These are phyloP conservation scores for Todus mexicanus DNA, from an alignment of 2,797 vertebrate genomes.

Conservation along the genomic window DNA sequence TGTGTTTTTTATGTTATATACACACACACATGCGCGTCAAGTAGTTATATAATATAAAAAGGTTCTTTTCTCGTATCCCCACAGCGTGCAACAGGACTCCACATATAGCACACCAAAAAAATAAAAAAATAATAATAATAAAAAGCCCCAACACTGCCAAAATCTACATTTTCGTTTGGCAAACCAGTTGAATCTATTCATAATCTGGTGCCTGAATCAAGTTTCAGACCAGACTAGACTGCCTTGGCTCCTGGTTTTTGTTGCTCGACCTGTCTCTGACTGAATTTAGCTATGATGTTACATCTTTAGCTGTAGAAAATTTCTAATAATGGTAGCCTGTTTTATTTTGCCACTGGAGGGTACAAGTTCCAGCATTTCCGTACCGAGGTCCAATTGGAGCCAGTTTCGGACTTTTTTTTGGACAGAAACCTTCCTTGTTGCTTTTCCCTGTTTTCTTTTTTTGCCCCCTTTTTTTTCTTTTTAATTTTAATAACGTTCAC, in stretches of 20 bases:
- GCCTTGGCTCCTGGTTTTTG: constrained; percentile 79
- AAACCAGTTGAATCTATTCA: constrained; percentile 82
- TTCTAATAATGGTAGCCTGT: constrained; percentile 76
- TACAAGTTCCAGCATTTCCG: constrained; percentile 69
- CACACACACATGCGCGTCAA: constrained; percentile 65
- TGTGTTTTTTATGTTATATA: constrained; percentile 62
- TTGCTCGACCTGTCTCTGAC: constrained; percentile 78
- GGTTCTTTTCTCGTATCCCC: constrained; percentile 82
- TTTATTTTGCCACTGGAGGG: constrained; percentile 73
- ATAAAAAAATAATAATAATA: constrained; percentile 70
- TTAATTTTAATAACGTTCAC: not conserved
- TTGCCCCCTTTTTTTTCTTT: too few relatives aligned
- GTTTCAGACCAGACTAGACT: constrained; percentile 83
- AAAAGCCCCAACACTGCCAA: constrained; percentile 80
- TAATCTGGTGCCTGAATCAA: constrained; percentile 83
- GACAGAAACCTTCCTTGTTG: constrained; percentile 62
- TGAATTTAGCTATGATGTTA: constrained; percentile 83
- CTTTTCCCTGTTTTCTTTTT: constrained; percentile 15
- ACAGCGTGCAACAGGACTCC: constrained; percentile 71
- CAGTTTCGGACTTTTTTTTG: constrained; percentile 38
- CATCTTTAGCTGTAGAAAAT: constrained; percentile 73
- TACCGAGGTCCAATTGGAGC: constrained; percentile 51
- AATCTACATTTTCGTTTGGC: constrained; percentile 91
- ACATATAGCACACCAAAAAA: constrained; percentile 73
- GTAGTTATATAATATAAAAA: constrained; percentile 87